Conservation (phyloP, 2,113 vertebrate genomes). For the Macrotus californicus region DNA sequence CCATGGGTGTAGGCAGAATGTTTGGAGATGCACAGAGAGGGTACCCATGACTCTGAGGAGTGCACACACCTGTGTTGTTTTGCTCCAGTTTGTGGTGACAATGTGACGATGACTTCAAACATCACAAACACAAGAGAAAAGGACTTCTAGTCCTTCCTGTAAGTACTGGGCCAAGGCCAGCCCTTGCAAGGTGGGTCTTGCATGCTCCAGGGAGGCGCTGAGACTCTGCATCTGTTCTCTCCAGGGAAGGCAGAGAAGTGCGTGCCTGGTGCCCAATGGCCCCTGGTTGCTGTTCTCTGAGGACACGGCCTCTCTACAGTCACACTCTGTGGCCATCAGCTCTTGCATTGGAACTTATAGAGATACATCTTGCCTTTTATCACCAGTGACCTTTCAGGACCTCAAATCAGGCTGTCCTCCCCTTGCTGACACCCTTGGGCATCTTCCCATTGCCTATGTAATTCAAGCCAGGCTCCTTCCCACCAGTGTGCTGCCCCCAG, state of each 20-base stretch:
- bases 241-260: not conserved
- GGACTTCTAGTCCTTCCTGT: not conserved
- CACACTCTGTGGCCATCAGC: not conserved
- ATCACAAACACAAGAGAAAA: not conserved
- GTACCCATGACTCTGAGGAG: not conserved
- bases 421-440: not conserved
- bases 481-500: not conserved
- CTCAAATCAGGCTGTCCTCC: not conserved
- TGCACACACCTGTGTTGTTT: not conserved
- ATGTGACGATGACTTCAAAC: not conserved
- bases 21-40: not conserved
- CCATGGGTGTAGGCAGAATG: not conserved
- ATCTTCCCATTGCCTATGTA: not conserved
- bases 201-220: not conserved
- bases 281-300: not conserved
- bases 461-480: not conserved
- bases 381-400: not conserved
- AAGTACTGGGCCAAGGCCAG: not conserved
- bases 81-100: not conserved
- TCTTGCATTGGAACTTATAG: accelerated
- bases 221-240: not conserved
- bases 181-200: not conserved
- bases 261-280: not conserved
- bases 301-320: not conserved
- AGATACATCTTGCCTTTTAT: not conserved